phyloP scores from a whole-genome alignment of 2,888 invertebrate species.

The Ecliptopera silaceata region DNA sequence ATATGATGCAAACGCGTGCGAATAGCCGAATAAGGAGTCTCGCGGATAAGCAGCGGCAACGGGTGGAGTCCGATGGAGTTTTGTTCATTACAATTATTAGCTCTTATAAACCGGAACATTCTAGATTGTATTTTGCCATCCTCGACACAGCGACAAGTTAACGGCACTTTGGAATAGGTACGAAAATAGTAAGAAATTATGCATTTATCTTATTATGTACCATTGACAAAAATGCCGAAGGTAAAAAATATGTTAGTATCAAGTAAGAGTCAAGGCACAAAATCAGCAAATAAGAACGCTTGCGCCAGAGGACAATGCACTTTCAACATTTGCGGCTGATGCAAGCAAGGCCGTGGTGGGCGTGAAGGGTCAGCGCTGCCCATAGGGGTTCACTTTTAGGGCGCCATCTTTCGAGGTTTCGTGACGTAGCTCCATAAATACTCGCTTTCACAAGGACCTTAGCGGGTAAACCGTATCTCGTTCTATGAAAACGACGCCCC shows the following conservation, averaged over 20 bases:
- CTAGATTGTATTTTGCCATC: not conserved
- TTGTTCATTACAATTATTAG: not conserved
- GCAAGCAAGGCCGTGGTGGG: slow-evolving; percentile 29
- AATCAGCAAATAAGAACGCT: slow-evolving; percentile 22
- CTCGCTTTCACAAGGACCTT: slow-evolving; percentile 26
- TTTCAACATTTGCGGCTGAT: slow-evolving; percentile 33
- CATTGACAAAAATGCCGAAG: slow-evolving; percentile 1
- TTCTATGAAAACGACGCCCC: slow-evolving; percentile 21
- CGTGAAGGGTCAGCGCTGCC: slow-evolving; percentile 33
- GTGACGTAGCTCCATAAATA: slow-evolving; percentile 22
- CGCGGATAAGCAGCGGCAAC: slow-evolving; percentile 8
- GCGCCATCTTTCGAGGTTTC: slow-evolving; percentile 22
- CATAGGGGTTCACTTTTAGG: slow-evolving; percentile 22
- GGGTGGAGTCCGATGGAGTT: not conserved
- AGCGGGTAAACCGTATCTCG: slow-evolving; percentile 14
- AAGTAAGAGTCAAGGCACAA: slow-evolving; percentile 22
- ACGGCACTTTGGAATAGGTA: not conserved
- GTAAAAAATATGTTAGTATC: slow-evolving; percentile 9
- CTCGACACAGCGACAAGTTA: not conserved
- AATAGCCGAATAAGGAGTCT: slow-evolving; percentile 30
- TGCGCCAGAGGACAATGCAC: slow-evolving; percentile 38
- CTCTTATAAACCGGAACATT: not conserved
- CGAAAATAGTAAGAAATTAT: too few relatives aligned
- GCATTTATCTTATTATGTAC: not conserved
- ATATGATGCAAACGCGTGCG: slow-evolving; percentile 38